Evolutionary conservation across 2,113 vertebrate genomes (phyloP).

Genomic region (Pygoscelis adeliae): DNA sequence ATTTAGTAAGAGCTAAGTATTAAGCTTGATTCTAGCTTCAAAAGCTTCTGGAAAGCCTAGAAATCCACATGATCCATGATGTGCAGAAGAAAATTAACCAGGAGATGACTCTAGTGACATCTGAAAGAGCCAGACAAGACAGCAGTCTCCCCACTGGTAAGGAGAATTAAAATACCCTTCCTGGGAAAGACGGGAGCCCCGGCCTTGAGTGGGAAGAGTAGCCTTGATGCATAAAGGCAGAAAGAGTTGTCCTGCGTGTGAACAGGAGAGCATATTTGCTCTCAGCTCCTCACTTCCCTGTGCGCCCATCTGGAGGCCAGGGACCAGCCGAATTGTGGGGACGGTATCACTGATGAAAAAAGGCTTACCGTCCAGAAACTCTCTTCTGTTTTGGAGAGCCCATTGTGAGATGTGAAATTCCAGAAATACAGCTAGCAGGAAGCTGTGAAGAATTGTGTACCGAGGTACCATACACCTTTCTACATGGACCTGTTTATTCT

Average conservation of each 20-base stretch:
- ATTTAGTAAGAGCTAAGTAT: neutral
- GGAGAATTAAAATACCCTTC: neutral
- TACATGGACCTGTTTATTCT: neutral
- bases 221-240: neutral
- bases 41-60: constrained; percentile 78
- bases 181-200: neutral
- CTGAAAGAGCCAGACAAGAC: constrained; percentile 73
- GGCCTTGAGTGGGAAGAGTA: neutral
- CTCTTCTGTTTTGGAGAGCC: neutral
- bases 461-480: neutral
- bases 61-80: constrained; percentile 78
- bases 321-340: neutral
- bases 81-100: constrained; percentile 72
- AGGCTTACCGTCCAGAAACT: neutral
- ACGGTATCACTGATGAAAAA: neutral
- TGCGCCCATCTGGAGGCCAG: neutral
- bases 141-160: constrained; percentile 72
- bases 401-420: neutral
- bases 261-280: neutral
- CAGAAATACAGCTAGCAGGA: neutral
- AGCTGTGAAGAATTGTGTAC: neutral
- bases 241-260: neutral
- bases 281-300: neutral
- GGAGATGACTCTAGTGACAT: constrained; percentile 70
- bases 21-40: constrained; percentile 68